Conservation (phyloP, 2,888 invertebrate genomes). For the Cylindroiulus punctatus region DNA sequence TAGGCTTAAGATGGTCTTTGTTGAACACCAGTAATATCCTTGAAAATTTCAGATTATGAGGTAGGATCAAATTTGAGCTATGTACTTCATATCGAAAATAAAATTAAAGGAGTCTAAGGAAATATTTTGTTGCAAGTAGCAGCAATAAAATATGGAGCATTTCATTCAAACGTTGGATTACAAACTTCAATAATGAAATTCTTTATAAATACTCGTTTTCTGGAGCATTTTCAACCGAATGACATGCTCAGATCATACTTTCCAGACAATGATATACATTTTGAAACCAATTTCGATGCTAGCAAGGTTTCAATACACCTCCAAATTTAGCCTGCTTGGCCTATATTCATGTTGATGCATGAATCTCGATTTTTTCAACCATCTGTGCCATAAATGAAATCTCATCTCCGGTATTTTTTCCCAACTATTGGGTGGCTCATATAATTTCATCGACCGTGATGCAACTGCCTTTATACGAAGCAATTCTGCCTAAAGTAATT, state of each 20-base stretch:
- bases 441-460: constrained; percentile 43
- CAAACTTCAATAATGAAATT: background rate
- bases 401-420: constrained; percentile 37
- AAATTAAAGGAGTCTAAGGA: background rate
- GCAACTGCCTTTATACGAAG: constrained; percentile 8
- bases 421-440: constrained; percentile 31
- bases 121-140: background rate
- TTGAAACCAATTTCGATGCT: background rate
- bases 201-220: background rate
- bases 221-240: background rate
- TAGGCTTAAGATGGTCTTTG: too few species aligned
- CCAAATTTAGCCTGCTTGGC: background rate
- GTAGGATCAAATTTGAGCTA: background rate
- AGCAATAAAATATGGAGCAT: background rate
- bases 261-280: background rate
- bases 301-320: background rate
- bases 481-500: constrained; percentile 36
- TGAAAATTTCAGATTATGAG: too few species aligned
- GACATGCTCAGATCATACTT: background rate
- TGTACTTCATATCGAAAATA: background rate
- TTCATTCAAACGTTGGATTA: background rate
- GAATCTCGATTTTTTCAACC: constrained; percentile 35
- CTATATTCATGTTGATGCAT: constrained; percentile 33
- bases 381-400: constrained; percentile 45
- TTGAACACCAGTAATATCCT: too few species aligned